Percentiles rank a stretch among this genome's conserved stretches.
Conservation (phyloP, 2,888 invertebrate genomes). For the Coelopa pilipes region DNA sequence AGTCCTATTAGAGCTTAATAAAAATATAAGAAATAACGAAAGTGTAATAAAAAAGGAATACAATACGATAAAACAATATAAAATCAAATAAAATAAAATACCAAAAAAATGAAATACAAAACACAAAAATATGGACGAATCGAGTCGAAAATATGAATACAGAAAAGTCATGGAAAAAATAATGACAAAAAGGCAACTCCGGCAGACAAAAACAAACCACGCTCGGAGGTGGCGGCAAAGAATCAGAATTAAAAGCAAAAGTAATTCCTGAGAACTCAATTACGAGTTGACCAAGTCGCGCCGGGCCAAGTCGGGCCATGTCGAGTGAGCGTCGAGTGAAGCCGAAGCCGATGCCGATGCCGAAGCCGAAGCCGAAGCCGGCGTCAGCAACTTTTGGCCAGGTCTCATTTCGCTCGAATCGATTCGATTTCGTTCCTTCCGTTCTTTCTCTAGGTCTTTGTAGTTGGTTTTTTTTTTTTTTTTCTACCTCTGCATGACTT, state of each 20-base stretch:
- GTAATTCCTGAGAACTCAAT: conserved; percentile 39
- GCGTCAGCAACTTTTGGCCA: conserved; percentile 37
- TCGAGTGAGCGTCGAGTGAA: too few species aligned
- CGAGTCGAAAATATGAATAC: too few species aligned
- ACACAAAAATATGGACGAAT: too few species aligned
- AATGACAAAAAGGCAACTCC: not conserved
- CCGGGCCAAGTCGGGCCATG: not conserved
- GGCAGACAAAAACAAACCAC: too few species aligned
- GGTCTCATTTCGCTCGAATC: conserved; percentile 9
- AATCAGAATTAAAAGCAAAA: conserved; percentile 41
- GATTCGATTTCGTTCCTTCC: not conserved
- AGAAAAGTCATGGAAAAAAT: not conserved
- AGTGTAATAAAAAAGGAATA: too few species aligned
- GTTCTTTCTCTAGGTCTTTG: not conserved
- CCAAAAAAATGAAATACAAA: too few species aligned
- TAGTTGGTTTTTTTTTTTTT: not conserved
- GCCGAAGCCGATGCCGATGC: conserved; percentile 17
- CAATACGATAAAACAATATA: too few species aligned
- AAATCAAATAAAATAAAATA: too few species aligned
- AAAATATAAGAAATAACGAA: too few species aligned
- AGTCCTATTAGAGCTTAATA: too few species aligned
- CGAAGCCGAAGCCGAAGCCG: conserved; percentile 21
- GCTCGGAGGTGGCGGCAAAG: not conserved
- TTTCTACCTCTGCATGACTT: not conserved
- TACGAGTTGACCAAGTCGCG: not conserved